phyloP scores from a whole-genome alignment of 2,888 invertebrate species.

The Phania funesta region DNA sequence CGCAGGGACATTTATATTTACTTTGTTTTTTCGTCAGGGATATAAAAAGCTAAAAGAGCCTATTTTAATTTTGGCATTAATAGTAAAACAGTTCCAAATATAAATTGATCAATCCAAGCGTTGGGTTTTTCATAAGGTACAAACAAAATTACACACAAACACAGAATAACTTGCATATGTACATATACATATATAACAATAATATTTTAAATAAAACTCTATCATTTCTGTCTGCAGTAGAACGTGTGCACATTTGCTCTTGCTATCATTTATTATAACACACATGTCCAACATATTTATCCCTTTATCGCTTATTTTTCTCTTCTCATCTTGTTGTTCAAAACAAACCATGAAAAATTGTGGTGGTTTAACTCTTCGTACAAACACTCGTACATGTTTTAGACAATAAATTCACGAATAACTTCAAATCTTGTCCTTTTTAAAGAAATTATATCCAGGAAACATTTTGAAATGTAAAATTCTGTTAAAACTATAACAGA shows the following conservation, averaged over 20 bases:
- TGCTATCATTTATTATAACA: conserved; percentile 45
- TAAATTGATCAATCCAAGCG: no score
- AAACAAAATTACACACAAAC: no score
- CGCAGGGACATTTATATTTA: no score
- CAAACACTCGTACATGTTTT: background rate
- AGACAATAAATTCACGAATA: background rate
- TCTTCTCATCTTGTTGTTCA: background rate
- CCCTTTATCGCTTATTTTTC: conserved; percentile 13
- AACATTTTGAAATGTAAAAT: background rate
- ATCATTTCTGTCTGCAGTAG: background rate
- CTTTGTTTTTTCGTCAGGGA: no score
- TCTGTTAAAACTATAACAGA: no score
- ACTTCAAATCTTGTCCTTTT: no score
- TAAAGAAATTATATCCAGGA: background rate
- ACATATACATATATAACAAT: background rate
- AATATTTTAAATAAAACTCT: background rate
- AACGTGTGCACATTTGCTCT: background rate
- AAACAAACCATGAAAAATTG: conserved; percentile 38
- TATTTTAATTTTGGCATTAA: no score
- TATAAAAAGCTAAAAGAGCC: no score
- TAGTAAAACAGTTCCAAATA: no score
- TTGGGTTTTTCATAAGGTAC: no score
- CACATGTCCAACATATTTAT: conserved; percentile 39
- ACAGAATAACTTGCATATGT: no score
- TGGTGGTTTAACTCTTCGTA: background rate